phyloP scores from a whole-genome alignment of 2,888 invertebrate genomes.

The Agrotis puta region DNA sequence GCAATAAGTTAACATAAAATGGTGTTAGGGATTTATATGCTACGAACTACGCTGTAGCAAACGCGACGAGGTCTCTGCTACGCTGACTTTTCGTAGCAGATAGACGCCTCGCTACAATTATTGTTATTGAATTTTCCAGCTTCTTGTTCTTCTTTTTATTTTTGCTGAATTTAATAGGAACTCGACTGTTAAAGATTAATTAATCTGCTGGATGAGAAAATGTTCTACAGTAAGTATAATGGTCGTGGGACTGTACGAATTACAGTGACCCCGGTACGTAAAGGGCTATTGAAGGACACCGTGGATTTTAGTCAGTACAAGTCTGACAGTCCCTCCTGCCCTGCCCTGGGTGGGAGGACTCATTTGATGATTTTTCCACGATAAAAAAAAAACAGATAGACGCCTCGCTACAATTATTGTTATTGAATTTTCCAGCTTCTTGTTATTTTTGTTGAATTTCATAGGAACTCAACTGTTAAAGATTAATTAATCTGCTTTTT shows the following conservation, averaged over 20 bases:
- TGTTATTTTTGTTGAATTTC: background rate
- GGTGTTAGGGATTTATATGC: slow-evolving; percentile 6
- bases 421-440: slow-evolving; percentile 18
- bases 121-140: slow-evolving; percentile 23
- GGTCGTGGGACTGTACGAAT: too few relatives aligned
- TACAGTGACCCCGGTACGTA: too few relatives aligned
- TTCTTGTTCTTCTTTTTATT: background rate
- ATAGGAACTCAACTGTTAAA: slow-evolving; percentile 2
- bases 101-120: slow-evolving; percentile 27
- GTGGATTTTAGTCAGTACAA: too few relatives aligned
- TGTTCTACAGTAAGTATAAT: too few relatives aligned
- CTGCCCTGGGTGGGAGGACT: too few relatives aligned
- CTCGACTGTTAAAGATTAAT: slow-evolving; percentile 11
- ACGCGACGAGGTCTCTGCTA: slow-evolving; percentile 26
- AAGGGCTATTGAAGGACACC: too few relatives aligned
- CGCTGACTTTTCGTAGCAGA: slow-evolving; percentile 27
- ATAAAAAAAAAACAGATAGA: too few relatives aligned
- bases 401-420: slow-evolving; percentile 33
- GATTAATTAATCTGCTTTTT: slow-evolving; percentile 16
- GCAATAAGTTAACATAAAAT: background rate
- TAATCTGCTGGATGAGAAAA: background rate
- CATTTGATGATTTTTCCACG: too few relatives aligned
- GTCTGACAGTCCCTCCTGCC: too few relatives aligned
- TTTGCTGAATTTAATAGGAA: background rate
- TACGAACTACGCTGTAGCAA: slow-evolving; percentile 48